These are phyloP conservation scores for Matsumyia berberina DNA, from an alignment of 2,888 invertebrate species.

Conservation along the genomic window DNA sequence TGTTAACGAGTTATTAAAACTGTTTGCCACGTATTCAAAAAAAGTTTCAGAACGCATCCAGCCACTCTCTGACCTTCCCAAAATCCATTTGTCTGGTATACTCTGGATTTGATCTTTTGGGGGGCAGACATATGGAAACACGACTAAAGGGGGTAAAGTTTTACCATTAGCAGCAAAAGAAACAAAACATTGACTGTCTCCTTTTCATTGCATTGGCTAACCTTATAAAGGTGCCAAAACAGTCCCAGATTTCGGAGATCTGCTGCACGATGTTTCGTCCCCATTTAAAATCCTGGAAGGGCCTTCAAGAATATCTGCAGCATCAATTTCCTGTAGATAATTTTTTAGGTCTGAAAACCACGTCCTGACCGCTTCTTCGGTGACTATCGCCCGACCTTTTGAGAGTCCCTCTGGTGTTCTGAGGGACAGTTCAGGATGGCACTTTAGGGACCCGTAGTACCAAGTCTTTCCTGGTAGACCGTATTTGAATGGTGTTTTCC, in stretches of 20 bases:
- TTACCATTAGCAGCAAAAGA: conserved; percentile 12
- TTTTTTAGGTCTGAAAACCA: neutral
- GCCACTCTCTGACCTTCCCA: conserved; percentile 8
- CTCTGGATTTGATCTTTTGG: conserved; percentile 2
- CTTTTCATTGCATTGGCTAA: conserved; percentile 28
- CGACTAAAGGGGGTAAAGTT: conserved; percentile 7
- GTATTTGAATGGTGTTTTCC: conserved; percentile 18
- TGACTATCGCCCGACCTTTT: neutral
- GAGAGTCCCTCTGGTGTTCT: conserved; percentile 1
- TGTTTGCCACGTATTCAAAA: conserved; percentile 25
- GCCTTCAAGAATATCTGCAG: conserved; percentile 42
- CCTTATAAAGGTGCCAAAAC: conserved; percentile 18
- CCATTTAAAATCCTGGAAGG: too few species aligned
- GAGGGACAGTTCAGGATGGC: conserved; percentile 35
- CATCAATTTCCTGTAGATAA: neutral
- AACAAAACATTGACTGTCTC: conserved; percentile 15
- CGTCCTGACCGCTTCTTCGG: neutral
- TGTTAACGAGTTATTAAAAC: too few species aligned
- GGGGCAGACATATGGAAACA: neutral
- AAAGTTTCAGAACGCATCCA: conserved; percentile 65
- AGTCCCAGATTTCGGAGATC: neutral
- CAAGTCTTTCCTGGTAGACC: conserved; percentile 29
- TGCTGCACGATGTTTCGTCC: neutral
- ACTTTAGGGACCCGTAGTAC: conserved; percentile 55
- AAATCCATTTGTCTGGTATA: conserved; percentile 49